phyloP scores from a whole-genome alignment of 2,888 invertebrate species.

The Hydriomena furcata region DNA sequence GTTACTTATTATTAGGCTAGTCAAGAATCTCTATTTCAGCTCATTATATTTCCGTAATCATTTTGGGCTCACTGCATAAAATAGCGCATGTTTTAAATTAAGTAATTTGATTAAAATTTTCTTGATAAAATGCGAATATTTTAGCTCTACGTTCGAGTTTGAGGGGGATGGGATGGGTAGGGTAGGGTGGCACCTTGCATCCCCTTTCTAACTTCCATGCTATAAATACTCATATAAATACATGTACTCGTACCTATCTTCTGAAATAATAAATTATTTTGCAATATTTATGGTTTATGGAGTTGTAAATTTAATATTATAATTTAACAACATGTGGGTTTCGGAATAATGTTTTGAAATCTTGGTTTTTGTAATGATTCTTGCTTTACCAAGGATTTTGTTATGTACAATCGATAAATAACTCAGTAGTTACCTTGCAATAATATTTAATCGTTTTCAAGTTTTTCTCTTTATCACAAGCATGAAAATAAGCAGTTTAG shows the following conservation, averaged over 20 bases:
- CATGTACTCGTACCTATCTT: conserved; percentile 25
- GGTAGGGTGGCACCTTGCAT: conserved; percentile 19
- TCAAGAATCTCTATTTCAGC: conserved; percentile 1
- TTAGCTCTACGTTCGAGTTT: conserved; percentile 25
- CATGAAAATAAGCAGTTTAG: too few species aligned
- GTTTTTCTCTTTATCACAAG: too few species aligned
- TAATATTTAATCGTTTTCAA: too few species aligned
- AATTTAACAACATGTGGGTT: too few species aligned
- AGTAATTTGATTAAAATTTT: conserved; percentile 27
- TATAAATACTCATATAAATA: conserved; percentile 27
- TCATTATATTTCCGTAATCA: conserved; percentile 18
- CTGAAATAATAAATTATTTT: conserved; percentile 17
- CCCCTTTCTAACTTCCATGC: conserved; percentile 24
- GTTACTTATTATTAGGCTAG: too few species aligned
- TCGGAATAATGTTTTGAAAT: too few species aligned
- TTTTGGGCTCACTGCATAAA: conserved; percentile 19
- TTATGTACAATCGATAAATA: too few species aligned
- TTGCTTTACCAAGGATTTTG: too few species aligned
- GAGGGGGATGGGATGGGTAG: conserved; percentile 16
- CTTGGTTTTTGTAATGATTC: too few species aligned
- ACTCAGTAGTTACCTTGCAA: too few species aligned
- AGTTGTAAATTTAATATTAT: too few species aligned
- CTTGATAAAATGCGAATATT: conserved; percentile 27
- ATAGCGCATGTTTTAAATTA: conserved; percentile 19
- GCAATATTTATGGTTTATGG: conserved; percentile 13